Evolutionary conservation across 2,888 invertebrate species (phyloP), one percentile per base, ranked within the genome.

Genomic region (Chorisops tibialis): DNA sequence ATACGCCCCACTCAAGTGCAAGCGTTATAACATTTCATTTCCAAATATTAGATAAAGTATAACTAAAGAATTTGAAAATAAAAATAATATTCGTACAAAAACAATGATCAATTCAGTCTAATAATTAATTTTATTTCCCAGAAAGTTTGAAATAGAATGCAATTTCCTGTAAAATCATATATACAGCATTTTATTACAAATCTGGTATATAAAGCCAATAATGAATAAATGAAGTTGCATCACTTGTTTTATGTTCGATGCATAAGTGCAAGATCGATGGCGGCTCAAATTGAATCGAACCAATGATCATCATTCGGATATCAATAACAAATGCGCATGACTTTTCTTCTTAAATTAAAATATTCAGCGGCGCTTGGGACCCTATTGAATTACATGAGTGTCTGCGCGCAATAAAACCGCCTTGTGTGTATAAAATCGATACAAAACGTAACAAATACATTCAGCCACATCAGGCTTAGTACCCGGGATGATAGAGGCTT

Each of bases 241-340:
- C 45, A 43, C 24, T 56, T 43, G 56, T 22, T 30, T 47, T 47
- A 22, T 56, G 24, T 24, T 45, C 21, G 21, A 35, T 16, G 35
- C 54, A 30, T n/a, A n/a, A 37, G 19, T 18, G 18, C 56, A 56
- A 56, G 56, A 56, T 56, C 56, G 56, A 56, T 56, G 43, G 56
- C 56, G 24, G 43, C 24, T 56, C 56, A 56, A 56, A 56, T 56
- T 56, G 56, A 43, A 56, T 63, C 50, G 59, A 59, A 51, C 59
- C 62, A 63, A 59, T 60, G 54, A 59, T 63, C 51, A 43, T 62
- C 59, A 63, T 59, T 59, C 51, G 59, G 50, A 54, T 64, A 61
- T 64, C 64, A 61, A 56, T 61, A 64, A 64, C 64, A 64, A 64
- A 64, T 64, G 61, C 61, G 63, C 63, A 63, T 63, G 63, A 63